Evolutionary conservation across 2,888 invertebrate genomes (phyloP), one percentile per base, ranked within the genome.

Genomic region (Agrotis puta): DNA sequence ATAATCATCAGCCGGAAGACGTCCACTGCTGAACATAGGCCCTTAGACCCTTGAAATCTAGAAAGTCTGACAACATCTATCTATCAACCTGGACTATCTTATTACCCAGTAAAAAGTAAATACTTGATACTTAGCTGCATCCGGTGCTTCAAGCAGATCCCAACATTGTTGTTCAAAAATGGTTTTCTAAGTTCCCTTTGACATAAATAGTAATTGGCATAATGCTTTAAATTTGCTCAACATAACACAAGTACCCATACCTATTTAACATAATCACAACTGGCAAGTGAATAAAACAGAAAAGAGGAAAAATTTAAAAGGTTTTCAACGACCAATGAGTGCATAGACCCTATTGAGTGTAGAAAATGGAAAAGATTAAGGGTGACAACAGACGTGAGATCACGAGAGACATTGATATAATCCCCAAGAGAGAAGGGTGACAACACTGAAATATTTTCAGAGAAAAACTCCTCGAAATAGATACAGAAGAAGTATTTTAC

Each of bases 351-450:
- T 45, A 64, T 82, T 77, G 79, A 64, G 59, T 50, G 64, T 16
- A 64, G 53, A 82, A 78, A 82, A 82, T 70, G 53, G 61, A 64
- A 78, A 64, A 78, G 79, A 82, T 78, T 77, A 78, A 64, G 53
- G 14, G 54, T 47, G 51, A 22, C 64, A 56, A 14, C 64, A 57
- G 70, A 57, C 48, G 22, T 58, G 77, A 39, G 82, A 54, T 57
- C 71, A 57, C 48, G 22, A 63, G 77, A 39, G 82, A 54, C 61
- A 68, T 51, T 47, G 47, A 43, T 64, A 61, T 61, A 82, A 77
- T 64, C 59, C 59, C 4, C 16, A 24, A 39, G 47, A 43, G 48
- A 69, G 43, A 50, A 53, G 43, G 77, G 63, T 58, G 82, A 47
- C 51, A 18, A 70, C 63, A 64, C 43, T 20, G 13, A 82, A 63